Conservation (phyloP, 1,140 invertebrate genomes). For the Drosophila orena region DNA sequence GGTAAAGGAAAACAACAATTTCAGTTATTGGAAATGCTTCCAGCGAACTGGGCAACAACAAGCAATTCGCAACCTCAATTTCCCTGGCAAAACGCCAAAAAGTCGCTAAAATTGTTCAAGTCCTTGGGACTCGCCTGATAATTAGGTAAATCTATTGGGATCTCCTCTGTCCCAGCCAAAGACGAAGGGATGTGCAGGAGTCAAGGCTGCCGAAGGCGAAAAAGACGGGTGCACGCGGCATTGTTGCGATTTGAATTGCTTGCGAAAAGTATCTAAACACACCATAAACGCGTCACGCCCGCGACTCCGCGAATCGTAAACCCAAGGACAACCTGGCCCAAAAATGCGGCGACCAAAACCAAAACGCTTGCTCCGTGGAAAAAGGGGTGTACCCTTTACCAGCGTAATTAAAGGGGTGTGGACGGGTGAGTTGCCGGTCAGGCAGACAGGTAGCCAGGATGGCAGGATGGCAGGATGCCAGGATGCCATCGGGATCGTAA, state of each 20-base stretch:
- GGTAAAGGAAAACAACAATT: conserved; percentile 45
- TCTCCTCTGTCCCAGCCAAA: background rate
- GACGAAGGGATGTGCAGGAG: conserved; percentile 57
- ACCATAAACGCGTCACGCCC: conserved; percentile 80
- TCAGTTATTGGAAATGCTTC: conserved; percentile 54
- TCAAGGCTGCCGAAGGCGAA: conserved; percentile 51
- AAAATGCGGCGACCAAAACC: conserved; percentile 58
- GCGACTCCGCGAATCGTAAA: conserved; percentile 52
- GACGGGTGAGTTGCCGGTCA: conserved; percentile 6
- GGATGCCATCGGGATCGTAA: conserved; percentile 3
- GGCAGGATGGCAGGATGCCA: conserved; percentile 27
- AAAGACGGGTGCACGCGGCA: conserved; percentile 67
- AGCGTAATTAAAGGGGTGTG: conserved; percentile 77
- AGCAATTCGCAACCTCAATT: conserved; percentile 16
- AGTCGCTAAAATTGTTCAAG: conserved; percentile 68
- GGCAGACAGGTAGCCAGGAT: conserved; percentile 29
- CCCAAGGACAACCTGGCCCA: conserved; percentile 59
- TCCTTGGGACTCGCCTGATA: conserved; percentile 65
- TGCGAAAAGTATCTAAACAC: conserved; percentile 83
- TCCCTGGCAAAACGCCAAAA: conserved; percentile 59
- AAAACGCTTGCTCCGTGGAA: conserved; percentile 62
- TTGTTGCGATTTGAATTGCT: conserved; percentile 75
- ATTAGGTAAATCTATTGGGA: conserved; percentile 67
- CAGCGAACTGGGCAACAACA: conserved; percentile 32
- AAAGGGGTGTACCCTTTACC: conserved; percentile 84